Percentiles rank a stretch among this genome's conserved stretches.
Evolutionary conservation across 2,797 vertebrate species (phyloP).

Genomic region (Scyliorhinus canicula): DNA sequence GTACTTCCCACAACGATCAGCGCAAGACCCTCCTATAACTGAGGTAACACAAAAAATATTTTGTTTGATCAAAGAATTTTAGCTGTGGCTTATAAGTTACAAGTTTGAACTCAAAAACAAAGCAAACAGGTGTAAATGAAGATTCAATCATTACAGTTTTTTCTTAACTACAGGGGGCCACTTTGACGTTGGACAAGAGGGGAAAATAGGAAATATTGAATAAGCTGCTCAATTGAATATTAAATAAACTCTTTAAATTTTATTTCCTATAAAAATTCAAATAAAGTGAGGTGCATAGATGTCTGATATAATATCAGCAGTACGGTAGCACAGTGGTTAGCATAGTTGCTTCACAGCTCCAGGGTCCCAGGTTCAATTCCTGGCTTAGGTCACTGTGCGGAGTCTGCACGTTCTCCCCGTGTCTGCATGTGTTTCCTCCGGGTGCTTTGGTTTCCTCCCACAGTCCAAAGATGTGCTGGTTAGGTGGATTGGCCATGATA

Average conservation of each 20-base stretch:
- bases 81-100: neutral
- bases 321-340: too few relatives aligned
- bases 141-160: neutral
- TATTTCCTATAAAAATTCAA: neutral
- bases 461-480: too few relatives aligned
- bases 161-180: neutral
- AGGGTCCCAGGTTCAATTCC: too few relatives aligned
- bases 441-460: too few relatives aligned
- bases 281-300: neutral
- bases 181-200: neutral
- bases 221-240: neutral
- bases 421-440: too few relatives aligned
- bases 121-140: neutral
- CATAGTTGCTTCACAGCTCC: too few relatives aligned
- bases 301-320: too few relatives aligned
- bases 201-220: neutral
- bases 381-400: too few relatives aligned
- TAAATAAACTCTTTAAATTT: neutral
- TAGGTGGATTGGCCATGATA: too few relatives aligned
- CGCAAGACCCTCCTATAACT: neutral
- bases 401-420: too few relatives aligned
- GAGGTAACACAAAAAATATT: neutral
- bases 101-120: neutral
- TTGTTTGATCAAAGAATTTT: neutral
- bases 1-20: conserved; percentile 22